phyloP scores from a whole-genome alignment of 2,113 vertebrate genomes.

The Anthoscopus minutus region DNA sequence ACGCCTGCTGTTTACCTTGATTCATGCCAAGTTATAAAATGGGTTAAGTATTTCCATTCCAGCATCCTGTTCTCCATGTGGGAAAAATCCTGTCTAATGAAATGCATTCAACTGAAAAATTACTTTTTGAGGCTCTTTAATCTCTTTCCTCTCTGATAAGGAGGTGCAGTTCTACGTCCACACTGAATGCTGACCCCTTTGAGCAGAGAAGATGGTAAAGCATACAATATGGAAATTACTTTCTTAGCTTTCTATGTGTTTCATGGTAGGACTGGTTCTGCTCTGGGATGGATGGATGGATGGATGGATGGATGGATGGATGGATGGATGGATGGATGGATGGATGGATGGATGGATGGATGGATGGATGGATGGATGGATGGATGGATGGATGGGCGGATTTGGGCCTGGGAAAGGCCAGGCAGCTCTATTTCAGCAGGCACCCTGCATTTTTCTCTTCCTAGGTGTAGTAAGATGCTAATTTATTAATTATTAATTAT shows the following conservation, averaged over 20 bases:
- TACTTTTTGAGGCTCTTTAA: background rate
- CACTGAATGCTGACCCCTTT: background rate
- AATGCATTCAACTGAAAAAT: background rate
- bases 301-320: background rate
- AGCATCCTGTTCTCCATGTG: background rate
- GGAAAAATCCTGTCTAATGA: background rate
- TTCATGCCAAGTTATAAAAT: constrained; percentile 36
- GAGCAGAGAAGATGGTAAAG: background rate
- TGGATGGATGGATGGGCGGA: background rate
- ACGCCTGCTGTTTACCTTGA: constrained; percentile 35
- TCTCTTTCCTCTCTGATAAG: background rate
- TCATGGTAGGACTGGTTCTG: background rate
- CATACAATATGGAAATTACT: background rate
- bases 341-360: background rate
- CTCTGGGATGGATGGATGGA: background rate
- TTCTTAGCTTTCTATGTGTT: background rate
- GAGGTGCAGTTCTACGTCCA: background rate
- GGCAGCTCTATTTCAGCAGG: background rate
- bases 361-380: background rate
- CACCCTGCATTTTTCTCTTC: background rate
- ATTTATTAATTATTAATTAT: too few species aligned
- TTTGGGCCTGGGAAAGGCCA: background rate
- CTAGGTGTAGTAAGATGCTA: background rate
- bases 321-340: background rate
- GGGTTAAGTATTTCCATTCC: constrained; percentile 12